phyloP scores from a whole-genome alignment of 1,140 invertebrate genomes.

The Pseudobourletiella spinata region DNA sequence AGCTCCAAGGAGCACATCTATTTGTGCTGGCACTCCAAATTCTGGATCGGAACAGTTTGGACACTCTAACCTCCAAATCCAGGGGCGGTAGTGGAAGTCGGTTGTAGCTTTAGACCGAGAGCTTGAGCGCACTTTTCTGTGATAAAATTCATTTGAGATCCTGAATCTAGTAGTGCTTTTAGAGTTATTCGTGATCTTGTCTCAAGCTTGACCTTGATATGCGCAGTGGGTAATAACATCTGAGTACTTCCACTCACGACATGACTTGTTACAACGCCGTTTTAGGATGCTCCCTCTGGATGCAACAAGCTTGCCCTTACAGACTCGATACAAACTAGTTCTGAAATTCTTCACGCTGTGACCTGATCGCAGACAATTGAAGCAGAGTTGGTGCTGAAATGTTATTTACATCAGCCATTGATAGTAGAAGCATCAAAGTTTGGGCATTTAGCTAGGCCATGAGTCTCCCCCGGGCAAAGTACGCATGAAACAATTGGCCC shows the following conservation, averaged over 20 bases:
- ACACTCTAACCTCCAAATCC: too few relatives aligned
- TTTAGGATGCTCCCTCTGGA: too few relatives aligned
- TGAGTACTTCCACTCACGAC: background rate
- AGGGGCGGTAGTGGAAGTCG: background rate
- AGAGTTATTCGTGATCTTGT: background rate
- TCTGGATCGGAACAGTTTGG: constrained; percentile 19
- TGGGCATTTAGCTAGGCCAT: too few relatives aligned
- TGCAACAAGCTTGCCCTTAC: background rate
- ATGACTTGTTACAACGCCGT: too few relatives aligned
- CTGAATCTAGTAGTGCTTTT: background rate
- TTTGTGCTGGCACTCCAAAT: background rate
- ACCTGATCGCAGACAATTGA: too few relatives aligned
- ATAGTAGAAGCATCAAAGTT: too few relatives aligned
- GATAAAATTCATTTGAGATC: background rate
- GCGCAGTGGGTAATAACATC: background rate
- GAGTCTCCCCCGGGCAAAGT: too few relatives aligned
- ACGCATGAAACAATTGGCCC: too few relatives aligned
- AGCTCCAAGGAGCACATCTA: constrained; percentile 11
- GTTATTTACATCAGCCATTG: too few relatives aligned
- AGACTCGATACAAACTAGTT: background rate
- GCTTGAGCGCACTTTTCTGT: background rate
- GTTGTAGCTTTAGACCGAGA: background rate
- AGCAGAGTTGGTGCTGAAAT: too few relatives aligned
- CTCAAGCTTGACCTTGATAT: background rate
- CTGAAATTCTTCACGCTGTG: too few relatives aligned